These are phyloP conservation scores for Peromyscus melanophrys DNA, from an alignment of 2,797 vertebrate genomes.

Conservation along the genomic window DNA sequence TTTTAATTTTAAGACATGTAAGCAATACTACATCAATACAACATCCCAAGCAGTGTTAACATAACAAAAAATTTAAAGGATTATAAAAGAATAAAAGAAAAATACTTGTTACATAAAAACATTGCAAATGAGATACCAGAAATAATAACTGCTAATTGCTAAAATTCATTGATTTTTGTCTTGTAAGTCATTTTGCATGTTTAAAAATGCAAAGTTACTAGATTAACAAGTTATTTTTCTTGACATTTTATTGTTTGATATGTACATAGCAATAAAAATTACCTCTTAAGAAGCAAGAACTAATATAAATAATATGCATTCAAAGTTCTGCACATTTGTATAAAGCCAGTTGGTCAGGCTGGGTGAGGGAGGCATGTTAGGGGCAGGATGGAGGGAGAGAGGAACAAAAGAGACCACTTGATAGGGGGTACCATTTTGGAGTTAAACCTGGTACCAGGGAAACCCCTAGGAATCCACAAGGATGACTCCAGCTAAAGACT, in stretches of 20 bases:
- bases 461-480: neutral
- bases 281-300: neutral
- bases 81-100: neutral
- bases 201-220: neutral
- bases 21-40: neutral
- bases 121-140: neutral
- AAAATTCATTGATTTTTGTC: neutral
- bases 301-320: neutral
- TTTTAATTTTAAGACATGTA: neutral
- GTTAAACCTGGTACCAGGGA: neutral
- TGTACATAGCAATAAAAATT: neutral
- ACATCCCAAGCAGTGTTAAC: neutral
- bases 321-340: neutral
- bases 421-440: neutral
- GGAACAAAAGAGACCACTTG: neutral
- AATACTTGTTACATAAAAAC: constrained; percentile 10
- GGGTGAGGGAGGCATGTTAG: neutral
- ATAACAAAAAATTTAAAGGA: neutral
- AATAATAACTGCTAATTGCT: constrained; percentile 23
- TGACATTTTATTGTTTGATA: neutral
- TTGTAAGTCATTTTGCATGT: constrained; percentile 8
- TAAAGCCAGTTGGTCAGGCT: neutral
- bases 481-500: neutral
- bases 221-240: neutral
- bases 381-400: neutral